Percentiles rank a stretch among this genome's conserved stretches.
Conservation (phyloP, 2,797 vertebrate genomes). For the Manis pentadactyla region DNA sequence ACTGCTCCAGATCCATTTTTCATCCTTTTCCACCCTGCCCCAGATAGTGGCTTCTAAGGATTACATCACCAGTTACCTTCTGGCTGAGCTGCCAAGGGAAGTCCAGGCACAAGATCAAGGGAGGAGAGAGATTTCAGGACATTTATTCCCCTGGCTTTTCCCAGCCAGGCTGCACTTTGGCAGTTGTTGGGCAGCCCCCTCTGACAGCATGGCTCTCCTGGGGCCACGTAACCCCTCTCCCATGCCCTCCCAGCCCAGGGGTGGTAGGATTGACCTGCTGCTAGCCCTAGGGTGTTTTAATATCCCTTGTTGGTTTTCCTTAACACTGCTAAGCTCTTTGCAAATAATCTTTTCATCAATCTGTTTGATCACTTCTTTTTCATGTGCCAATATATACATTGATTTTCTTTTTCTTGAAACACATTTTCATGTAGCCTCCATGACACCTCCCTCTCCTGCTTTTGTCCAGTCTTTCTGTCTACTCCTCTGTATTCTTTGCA, state of each 20-base stretch:
- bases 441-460: background rate
- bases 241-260: rapidly evolving
- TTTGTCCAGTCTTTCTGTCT: background rate
- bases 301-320: background rate
- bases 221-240: background rate
- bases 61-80: background rate
- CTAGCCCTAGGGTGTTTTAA: background rate
- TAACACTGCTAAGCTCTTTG: background rate
- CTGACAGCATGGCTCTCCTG: background rate
- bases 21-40: background rate
- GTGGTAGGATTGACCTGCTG: background rate
- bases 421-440: background rate
- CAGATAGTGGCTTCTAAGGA: background rate
- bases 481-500: background rate
- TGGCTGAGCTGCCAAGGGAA: background rate
- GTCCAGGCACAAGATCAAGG: background rate
- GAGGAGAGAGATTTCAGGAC: background rate
- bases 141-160: background rate
- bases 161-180: background rate
- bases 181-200: background rate
- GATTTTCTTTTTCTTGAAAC: background rate
- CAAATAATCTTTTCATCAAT: background rate
- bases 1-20: background rate
- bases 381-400: background rate
- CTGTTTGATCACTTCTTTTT: background rate